These are phyloP conservation scores for Trichopoda pennipes DNA, from an alignment of 2,888 invertebrate species.

Conservation along the genomic window DNA sequence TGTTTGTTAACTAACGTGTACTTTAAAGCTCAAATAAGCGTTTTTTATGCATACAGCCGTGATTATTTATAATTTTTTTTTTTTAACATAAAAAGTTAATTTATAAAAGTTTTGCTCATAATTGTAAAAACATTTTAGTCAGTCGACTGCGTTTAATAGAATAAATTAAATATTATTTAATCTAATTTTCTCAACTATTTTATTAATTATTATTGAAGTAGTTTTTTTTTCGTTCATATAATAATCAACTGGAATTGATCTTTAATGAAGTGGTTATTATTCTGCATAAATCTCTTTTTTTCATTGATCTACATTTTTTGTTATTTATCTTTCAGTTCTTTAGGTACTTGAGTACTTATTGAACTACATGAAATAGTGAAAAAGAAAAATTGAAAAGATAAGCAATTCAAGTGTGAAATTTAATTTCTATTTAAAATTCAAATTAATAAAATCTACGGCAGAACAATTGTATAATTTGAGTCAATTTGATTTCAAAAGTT, in stretches of 20 bases:
- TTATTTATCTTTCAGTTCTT: neutral
- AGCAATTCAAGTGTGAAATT: neutral
- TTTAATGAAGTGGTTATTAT: constrained; percentile 27
- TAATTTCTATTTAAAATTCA: neutral
- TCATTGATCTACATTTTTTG: constrained; percentile 24
- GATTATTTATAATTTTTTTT: no score
- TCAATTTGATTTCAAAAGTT: neutral
- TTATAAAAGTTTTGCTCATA: neutral
- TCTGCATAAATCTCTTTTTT: constrained; percentile 15
- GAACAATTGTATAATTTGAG: neutral
- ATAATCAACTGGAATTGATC: constrained; percentile 8
- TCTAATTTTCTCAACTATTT: constrained; percentile 30
- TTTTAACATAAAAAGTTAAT: no score
- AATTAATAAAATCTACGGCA: neutral
- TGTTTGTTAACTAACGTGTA: no score
- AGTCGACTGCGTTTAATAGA: constrained; percentile 38
- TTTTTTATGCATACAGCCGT: no score
- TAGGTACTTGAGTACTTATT: no score
- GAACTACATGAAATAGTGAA: no score
- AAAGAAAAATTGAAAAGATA: neutral
- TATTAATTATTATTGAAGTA: constrained; percentile 32
- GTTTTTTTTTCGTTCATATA: neutral
- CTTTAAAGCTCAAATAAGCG: no score
- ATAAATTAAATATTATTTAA: constrained; percentile 37
- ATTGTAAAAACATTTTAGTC: neutral